Conservation (phyloP, 2,797 vertebrate species). For the Podargus strigoides region DNA sequence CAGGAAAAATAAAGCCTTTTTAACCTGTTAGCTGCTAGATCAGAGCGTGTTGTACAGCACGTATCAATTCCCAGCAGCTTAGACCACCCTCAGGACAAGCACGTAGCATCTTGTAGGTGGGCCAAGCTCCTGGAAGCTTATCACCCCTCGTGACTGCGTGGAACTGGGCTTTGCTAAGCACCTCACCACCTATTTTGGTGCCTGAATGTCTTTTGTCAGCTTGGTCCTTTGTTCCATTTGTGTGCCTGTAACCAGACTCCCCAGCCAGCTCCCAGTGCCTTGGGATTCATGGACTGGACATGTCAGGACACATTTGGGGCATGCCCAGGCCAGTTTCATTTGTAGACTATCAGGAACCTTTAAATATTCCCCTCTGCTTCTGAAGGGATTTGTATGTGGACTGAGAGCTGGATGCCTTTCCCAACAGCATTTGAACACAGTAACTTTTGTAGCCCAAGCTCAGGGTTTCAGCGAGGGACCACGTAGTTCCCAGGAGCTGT, state of each 20-base stretch:
- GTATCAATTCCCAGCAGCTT: rapidly evolving
- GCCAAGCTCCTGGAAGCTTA: neutral
- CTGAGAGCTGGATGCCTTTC: neutral
- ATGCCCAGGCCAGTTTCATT: neutral
- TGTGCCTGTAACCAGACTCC: neutral
- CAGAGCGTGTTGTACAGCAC: neutral
- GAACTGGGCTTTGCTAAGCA: neutral
- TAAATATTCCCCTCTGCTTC: neutral
- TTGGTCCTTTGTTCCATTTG: neutral
- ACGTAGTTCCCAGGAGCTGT: rapidly evolving
- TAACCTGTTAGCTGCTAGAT: neutral
- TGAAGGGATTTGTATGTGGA: neutral
- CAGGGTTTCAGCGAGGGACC: neutral
- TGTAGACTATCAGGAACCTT: neutral
- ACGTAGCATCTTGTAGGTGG: neutral
- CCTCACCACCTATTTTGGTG: neutral
- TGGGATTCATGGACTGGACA: rapidly evolving
- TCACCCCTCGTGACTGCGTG: neutral
- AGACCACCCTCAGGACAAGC: neutral
- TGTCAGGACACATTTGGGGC: neutral
- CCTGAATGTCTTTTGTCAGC: neutral
- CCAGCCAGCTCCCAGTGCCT: neutral
- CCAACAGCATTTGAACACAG: neutral
- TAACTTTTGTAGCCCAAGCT: neutral
- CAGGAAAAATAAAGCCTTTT: neutral